Percentiles rank a stretch among this genome's conserved stretches.
These are phyloP conservation scores for Platycnemis pennipes DNA, from an alignment of 2,888 invertebrate genomes.

Conservation along the genomic window DNA sequence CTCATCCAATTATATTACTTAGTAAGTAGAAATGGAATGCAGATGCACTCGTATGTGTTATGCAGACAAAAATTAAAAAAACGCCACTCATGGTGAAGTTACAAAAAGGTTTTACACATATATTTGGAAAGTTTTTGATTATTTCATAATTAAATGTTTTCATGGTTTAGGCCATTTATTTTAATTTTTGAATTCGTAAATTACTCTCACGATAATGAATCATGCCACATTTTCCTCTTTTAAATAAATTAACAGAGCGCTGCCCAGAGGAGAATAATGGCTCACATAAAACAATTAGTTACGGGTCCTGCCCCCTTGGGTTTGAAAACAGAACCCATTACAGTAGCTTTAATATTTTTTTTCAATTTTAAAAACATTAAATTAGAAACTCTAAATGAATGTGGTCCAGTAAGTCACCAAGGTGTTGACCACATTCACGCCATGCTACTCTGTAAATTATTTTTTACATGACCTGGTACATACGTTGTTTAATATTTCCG, in stretches of 20 bases:
- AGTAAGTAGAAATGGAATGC: too few relatives aligned
- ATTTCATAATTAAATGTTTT: neutral
- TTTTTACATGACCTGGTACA: too few relatives aligned
- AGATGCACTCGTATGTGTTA: too few relatives aligned
- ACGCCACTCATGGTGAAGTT: too few relatives aligned
- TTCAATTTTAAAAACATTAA: neutral
- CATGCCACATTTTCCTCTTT: neutral
- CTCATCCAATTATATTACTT: too few relatives aligned
- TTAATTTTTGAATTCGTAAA: neutral
- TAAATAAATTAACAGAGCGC: neutral
- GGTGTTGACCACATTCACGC: too few relatives aligned
- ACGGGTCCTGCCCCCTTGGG: neutral
- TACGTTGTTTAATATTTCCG: too few relatives aligned
- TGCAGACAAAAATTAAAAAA: too few relatives aligned
- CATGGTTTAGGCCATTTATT: neutral
- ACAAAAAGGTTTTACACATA: neutral
- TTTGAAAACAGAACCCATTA: neutral
- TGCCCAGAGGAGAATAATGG: neutral
- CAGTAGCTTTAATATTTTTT: neutral
- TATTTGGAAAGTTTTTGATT: neutral
- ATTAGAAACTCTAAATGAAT: neutral
- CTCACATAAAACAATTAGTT: neutral
- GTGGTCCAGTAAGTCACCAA: too few relatives aligned
- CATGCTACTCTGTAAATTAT: too few relatives aligned
- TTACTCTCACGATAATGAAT: neutral